Conservation (phyloP, 2,113 vertebrate species). For the Chrysochloris asiatica region DNA sequence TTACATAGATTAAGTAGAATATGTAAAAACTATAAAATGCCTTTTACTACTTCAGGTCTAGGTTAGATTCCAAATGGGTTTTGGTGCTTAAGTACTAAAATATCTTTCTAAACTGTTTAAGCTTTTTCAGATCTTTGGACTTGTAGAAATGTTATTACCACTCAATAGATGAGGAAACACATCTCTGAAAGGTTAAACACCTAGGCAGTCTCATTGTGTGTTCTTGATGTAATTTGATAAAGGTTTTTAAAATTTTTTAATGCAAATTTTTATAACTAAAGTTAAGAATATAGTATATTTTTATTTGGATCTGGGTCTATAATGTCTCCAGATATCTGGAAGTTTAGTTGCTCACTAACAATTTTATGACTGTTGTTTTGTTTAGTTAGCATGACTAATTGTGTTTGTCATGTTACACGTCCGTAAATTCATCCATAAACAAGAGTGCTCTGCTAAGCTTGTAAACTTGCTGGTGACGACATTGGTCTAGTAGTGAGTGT, state of each 20-base stretch:
- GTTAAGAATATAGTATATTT: not conserved
- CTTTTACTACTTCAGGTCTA: not conserved
- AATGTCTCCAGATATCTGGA: not conserved
- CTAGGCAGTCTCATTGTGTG: not conserved
- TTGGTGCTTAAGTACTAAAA: not conserved
- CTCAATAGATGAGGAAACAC: not conserved
- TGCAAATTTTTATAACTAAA: not conserved
- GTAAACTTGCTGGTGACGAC: no score
- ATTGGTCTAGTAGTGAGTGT: no score
- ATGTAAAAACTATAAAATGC: not conserved
- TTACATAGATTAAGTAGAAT: no score
- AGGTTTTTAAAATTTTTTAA: not conserved
- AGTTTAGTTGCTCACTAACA: not conserved
- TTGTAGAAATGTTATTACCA: not conserved
- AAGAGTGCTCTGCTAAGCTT: not conserved
- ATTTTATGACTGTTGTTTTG: not conserved
- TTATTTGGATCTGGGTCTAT: not conserved
- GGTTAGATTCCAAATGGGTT: slow-evolving; percentile 1
- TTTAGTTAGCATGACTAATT: no score
- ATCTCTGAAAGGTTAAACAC: not conserved
- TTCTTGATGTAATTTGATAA: not conserved
- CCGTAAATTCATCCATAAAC: not conserved
- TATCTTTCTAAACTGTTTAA: not conserved
- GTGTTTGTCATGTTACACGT: no score
- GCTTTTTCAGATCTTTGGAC: not conserved